These are phyloP conservation scores for Dorcus parallelipipedus DNA, from an alignment of 2,888 invertebrate genomes.

Conservation along the genomic window DNA sequence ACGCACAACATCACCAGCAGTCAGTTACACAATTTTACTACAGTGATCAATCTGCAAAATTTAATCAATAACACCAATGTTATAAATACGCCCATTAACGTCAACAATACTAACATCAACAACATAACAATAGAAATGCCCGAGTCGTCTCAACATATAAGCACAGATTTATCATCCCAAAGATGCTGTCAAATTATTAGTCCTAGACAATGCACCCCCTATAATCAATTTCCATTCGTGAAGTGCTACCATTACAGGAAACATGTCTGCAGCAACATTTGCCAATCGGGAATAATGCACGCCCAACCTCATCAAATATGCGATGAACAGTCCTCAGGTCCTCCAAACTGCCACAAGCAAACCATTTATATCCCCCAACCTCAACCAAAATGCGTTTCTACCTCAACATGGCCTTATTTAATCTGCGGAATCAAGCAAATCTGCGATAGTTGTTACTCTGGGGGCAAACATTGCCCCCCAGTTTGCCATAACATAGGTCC, in stretches of 20 bases:
- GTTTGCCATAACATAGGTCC: too few relatives aligned
- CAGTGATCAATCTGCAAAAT: slow-evolving; percentile 46
- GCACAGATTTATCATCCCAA: background rate
- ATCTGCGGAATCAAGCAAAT: slow-evolving; percentile 31
- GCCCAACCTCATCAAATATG: slow-evolving; percentile 39
- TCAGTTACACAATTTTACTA: slow-evolving; percentile 43
- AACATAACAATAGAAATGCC: slow-evolving; percentile 36
- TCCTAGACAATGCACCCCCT: slow-evolving; percentile 42
- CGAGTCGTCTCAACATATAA: background rate
- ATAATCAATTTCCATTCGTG: slow-evolving; percentile 31
- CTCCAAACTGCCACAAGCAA: slow-evolving; percentile 35
- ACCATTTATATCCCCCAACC: slow-evolving; percentile 41
- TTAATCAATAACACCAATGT: slow-evolving; percentile 47
- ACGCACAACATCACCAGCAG: slow-evolving; percentile 1
- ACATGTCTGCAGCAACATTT: slow-evolving; percentile 41
- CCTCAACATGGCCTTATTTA: slow-evolving; percentile 44
- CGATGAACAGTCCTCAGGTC: slow-evolving; percentile 16
- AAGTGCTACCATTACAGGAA: slow-evolving; percentile 44
- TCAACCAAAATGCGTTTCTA: slow-evolving; percentile 42
- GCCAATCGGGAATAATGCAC: slow-evolving; percentile 41
- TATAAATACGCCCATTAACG: slow-evolving; percentile 44
- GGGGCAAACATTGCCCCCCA: too few relatives aligned
- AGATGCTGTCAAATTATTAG: slow-evolving; percentile 45
- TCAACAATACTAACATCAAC: slow-evolving; percentile 46
- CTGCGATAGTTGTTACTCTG: slow-evolving; percentile 43